Percentiles rank a stretch among this genome's conserved stretches.
Conservation (phyloP, 1,140 invertebrate genomes). For the Drosophila leontia region DNA sequence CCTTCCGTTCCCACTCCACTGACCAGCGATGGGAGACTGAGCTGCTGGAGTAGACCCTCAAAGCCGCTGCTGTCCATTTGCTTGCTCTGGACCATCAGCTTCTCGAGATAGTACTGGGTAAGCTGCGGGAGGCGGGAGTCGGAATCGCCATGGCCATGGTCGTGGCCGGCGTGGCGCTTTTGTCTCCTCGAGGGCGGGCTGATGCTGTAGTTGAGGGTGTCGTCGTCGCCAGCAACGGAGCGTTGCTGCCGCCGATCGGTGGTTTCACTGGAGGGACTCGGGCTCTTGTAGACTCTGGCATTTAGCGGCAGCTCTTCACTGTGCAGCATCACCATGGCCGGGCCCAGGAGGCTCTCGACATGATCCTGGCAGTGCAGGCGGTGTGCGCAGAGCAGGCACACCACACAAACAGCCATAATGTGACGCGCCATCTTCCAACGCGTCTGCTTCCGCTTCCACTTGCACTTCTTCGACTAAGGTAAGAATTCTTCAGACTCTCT, state of each 20-base stretch:
- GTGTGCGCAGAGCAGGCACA: slow-evolving; percentile 91
- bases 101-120: slow-evolving; percentile 84
- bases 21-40: slow-evolving; percentile 87
- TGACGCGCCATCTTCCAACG: slow-evolving; percentile 72
- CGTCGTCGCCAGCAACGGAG: slow-evolving; percentile 55
- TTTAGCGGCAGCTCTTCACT: slow-evolving; percentile 53
- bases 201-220: slow-evolving; percentile 73
- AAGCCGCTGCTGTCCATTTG: slow-evolving; percentile 84
- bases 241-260: slow-evolving; percentile 67
- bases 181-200: slow-evolving; percentile 68
- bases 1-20: slow-evolving; percentile 84
- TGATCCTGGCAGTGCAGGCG: slow-evolving; percentile 89
- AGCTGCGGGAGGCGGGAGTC: slow-evolving; percentile 55
- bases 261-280: slow-evolving; percentile 76
- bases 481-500: slow-evolving; percentile 20
- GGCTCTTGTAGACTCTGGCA: slow-evolving; percentile 62
- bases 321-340: slow-evolving; percentile 32
- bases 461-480: slow-evolving; percentile 6
- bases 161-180: slow-evolving; percentile 75
- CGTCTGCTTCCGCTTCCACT: background rate
- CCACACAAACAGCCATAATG: slow-evolving; percentile 90
- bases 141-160: slow-evolving; percentile 11
- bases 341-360: slow-evolving; percentile 64
- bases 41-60: slow-evolving; percentile 87
- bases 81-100: slow-evolving; percentile 86